These are phyloP conservation scores for Chalcis sispes DNA, from an alignment of 2,888 invertebrate species.

Conservation along the genomic window DNA sequence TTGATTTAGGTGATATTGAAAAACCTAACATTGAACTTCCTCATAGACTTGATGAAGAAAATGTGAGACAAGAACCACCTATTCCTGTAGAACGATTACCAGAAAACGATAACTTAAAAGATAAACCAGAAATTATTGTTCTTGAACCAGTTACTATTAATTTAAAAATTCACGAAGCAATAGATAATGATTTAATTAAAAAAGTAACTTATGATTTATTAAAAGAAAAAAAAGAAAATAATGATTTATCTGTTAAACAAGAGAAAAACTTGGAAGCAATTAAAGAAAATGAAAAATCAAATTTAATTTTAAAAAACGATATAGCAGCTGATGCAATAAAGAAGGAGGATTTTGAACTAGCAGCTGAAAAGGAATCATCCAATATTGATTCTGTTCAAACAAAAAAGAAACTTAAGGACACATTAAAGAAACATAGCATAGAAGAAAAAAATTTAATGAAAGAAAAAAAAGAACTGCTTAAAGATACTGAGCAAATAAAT, in stretches of 20 bases:
- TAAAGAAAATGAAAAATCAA: slow-evolving; percentile 31
- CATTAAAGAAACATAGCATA: slow-evolving; percentile 83
- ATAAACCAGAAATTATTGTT: slow-evolving; percentile 75
- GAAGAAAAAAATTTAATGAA: slow-evolving; percentile 83
- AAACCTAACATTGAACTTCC: slow-evolving; percentile 55
- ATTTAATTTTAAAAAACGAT: slow-evolving; percentile 42
- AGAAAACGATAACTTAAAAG: slow-evolving; percentile 62
- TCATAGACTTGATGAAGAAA: slow-evolving; percentile 59
- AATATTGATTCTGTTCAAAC: slow-evolving; percentile 69
- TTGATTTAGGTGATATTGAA: slow-evolving; percentile 59
- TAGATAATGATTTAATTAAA: slow-evolving; percentile 44
- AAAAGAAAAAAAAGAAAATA: slow-evolving; percentile 37
- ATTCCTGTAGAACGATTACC: slow-evolving; percentile 72
- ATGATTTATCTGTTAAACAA: slow-evolving; percentile 22
- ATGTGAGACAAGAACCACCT: slow-evolving; percentile 72
- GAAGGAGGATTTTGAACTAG: slow-evolving; percentile 77
- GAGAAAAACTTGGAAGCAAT: slow-evolving; percentile 19
- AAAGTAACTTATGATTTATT: slow-evolving; percentile 43
- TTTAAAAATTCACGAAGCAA: slow-evolving; percentile 44
- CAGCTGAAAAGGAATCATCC: slow-evolving; percentile 71
- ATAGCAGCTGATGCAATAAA: slow-evolving; percentile 70
- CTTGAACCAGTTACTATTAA: slow-evolving; percentile 72
- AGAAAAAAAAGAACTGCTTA: slow-evolving; percentile 82
- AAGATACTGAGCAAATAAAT: slow-evolving; percentile 80
- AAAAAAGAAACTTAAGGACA: slow-evolving; percentile 72